Conservation (phyloP, 2,888 invertebrate species). For the Hirtodrosophila histrioides region DNA sequence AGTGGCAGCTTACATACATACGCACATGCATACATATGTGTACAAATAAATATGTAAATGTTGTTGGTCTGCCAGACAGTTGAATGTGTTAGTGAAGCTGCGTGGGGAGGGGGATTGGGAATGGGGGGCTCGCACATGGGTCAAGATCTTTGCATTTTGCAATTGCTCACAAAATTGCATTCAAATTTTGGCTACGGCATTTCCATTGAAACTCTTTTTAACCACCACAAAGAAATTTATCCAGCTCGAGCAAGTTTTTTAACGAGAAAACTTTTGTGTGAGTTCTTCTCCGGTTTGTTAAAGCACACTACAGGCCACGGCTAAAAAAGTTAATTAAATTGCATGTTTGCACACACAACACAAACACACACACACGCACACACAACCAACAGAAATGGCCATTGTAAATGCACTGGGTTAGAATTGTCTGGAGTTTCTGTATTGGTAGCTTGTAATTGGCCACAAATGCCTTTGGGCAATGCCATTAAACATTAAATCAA, state of each 20-base stretch:
- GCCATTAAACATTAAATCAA: neutral
- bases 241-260: conserved; percentile 64
- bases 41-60: conserved; percentile 22
- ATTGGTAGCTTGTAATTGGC: conserved; percentile 32
- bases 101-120: too few species aligned
- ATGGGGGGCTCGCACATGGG: neutral
- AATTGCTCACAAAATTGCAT: conserved; percentile 78
- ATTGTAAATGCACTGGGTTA: conserved; percentile 15
- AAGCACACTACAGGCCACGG: conserved; percentile 12
- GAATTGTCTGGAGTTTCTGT: conserved; percentile 14
- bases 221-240: conserved; percentile 57
- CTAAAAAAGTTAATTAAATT: conserved; percentile 75
- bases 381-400: conserved; percentile 15
- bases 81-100: neutral
- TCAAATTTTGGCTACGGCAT: conserved; percentile 67
- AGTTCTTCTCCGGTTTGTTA: conserved; percentile 43
- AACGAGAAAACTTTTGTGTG: conserved; percentile 79
- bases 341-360: conserved; percentile 63
- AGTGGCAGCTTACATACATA: conserved; percentile 33
- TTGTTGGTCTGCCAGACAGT: conserved; percentile 30
- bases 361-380: conserved; percentile 16
- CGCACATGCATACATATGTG: neutral
- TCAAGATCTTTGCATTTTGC: conserved; percentile 58
- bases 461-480: conserved; percentile 17
- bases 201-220: conserved; percentile 62